Evolutionary conservation across 2,113 vertebrate genomes (phyloP), one percentile per base, ranked within the genome.

Genomic region (Microtus montanus): DNA sequence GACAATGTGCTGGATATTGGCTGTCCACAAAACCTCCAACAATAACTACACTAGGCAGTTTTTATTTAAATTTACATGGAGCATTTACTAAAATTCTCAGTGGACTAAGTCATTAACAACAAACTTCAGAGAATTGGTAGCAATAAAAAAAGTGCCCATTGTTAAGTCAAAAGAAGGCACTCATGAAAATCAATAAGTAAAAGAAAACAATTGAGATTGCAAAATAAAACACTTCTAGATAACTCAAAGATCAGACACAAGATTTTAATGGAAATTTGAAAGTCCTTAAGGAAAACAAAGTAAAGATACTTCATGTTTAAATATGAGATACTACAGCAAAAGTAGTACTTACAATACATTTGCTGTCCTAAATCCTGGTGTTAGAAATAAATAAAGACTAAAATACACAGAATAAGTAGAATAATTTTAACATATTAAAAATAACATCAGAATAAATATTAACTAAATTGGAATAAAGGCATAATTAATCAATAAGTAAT

Each of bases 161-260:
- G 74, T 33, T 75, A 70, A 87, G 33, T 89, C 28, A 75, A 75
- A 74, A 75, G 71, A 79, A 61, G 19, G 33, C 49, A 90, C 33
- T 79, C 63, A 88, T 15, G 83, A 41, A 94, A 90, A 95, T 88
- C 49, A 82, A 5, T 83, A 63, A 83, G 26, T 49, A 38, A 79
- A 94, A 82, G 92, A 63, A 87, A 89, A 85, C 4, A n/a, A 52
- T 58, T 87, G 30, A 79, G 77, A 95, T 84, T 78, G 33, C n/a
- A 92, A 95, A 94, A 33, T 89, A 64, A 87, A 93, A 10, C 22
- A 78, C 77, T 86, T 87, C 54, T 92, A 78, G 89, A 71, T 91
- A 80, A 87, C 52, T 64, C 14, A 82, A 86, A 70, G 12, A 12
- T 68, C 73, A 97, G 74, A 75, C 30, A 75, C 17, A 26, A 38